These are phyloP conservation scores for Standfussiana lucernea DNA, from an alignment of 2,888 invertebrate species.

Conservation along the genomic window DNA sequence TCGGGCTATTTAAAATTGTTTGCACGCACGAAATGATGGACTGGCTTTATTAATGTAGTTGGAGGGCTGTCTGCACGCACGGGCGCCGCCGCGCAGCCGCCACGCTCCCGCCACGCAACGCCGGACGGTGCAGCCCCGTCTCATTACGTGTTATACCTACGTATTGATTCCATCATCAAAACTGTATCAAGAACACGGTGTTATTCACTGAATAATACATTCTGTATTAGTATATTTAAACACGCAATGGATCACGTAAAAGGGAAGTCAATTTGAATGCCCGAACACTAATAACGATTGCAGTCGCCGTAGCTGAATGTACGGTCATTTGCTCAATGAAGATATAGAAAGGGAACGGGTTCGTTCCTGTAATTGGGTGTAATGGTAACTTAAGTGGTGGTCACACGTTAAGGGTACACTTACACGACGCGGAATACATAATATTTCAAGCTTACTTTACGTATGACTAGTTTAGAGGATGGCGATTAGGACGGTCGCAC, in stretches of 20 bases:
- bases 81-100: slow-evolving; percentile 69
- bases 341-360: slow-evolving; percentile 71
- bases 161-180: slow-evolving; percentile 83
- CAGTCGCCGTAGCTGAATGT: slow-evolving; percentile 61
- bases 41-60: slow-evolving; percentile 80
- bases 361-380: slow-evolving; percentile 62
- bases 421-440: slow-evolving; percentile 78
- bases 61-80: slow-evolving; percentile 84
- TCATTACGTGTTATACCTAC: slow-evolving; percentile 79
- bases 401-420: slow-evolving; percentile 78
- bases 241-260: slow-evolving; percentile 82
- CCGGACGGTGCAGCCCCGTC: slow-evolving; percentile 67
- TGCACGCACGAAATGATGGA: slow-evolving; percentile 85
- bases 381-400: slow-evolving; percentile 72
- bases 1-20: slow-evolving; percentile 84
- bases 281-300: slow-evolving; percentile 78
- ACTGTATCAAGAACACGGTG: slow-evolving; percentile 82
- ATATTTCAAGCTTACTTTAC: slow-evolving; percentile 83
- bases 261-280: slow-evolving; percentile 75
- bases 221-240: slow-evolving; percentile 84
- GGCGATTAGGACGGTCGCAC: slow-evolving; percentile 90
- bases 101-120: slow-evolving; percentile 41
- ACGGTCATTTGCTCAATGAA: slow-evolving; percentile 71
- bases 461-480: slow-evolving; percentile 91
- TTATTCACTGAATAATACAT: slow-evolving; percentile 87